Evolutionary conservation across 2,797 vertebrate genomes (phyloP).

Genomic region (Eurystomus glaucurus): DNA sequence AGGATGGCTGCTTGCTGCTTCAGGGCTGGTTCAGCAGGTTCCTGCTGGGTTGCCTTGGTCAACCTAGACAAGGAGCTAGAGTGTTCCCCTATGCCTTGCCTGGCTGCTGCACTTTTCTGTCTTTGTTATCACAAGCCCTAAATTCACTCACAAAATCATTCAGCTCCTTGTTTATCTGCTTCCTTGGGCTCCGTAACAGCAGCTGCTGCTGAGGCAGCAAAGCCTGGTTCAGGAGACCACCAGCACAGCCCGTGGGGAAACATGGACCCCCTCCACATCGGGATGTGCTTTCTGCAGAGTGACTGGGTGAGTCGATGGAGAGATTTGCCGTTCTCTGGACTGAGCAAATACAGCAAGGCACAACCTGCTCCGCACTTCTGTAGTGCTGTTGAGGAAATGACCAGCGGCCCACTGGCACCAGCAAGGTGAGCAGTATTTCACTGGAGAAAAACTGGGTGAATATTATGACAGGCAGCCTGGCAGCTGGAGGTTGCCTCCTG

Average conservation of each 20-base stretch:
- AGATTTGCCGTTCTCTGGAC: not conserved
- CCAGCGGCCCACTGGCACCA: not conserved
- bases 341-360: not conserved
- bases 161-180: slow-evolving; percentile 45
- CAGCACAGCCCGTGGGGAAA: not conserved
- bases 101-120: not conserved
- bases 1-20: not conserved
- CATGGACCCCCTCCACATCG: accelerated
- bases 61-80: not conserved
- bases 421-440: slow-evolving; percentile 19
- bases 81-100: not conserved
- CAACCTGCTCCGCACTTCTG: not conserved
- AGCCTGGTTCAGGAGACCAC: slow-evolving; percentile 35
- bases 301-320: not conserved
- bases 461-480: slow-evolving; percentile 14
- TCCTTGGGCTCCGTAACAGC: not conserved
- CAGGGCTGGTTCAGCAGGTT: not conserved
- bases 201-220: slow-evolving; percentile 24
- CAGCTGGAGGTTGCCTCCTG: not conserved
- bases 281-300: not conserved
- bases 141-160: not conserved
- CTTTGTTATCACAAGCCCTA: slow-evolving; percentile 25
- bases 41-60: not conserved
- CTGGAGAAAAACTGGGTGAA: slow-evolving; percentile 11
- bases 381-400: not conserved